Base-by-base conservation (phyloP, 2,888 invertebrate genomes). In the Euspilapteryx auroguttella region DNA sequence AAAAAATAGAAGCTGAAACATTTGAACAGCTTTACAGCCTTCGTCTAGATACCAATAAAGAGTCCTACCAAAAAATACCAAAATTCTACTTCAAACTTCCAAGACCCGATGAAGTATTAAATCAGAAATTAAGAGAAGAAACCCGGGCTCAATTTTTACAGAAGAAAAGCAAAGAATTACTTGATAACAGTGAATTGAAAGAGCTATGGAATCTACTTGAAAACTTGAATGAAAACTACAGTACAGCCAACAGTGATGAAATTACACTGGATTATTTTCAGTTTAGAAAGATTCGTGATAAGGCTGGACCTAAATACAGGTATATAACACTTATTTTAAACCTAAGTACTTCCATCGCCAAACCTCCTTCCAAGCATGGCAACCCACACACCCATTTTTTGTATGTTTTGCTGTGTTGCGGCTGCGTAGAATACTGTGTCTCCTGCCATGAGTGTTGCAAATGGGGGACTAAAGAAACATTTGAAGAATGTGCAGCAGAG, bases 111-210 rank as follows among this genome's bases (percentile, higher is more conserved):
- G 91, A 93, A 45, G 76, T 85, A 4, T 47, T 94, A 3, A 79
- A 87, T 2, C 86, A 89, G 47, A 91, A 92, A 57, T 59, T 94
- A 23, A 78, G 93, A 31, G 94, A 94, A 59, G 94, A 94, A 56
- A 89, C 94, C 0, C 79, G 94, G 45, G 90, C 93, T 2, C 81
- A 90, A 34, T 91, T 94, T 52, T 61, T 96, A 25, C 91, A 94
- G 59, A 83, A 89, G 50, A 83, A 88, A 47, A 92, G 90, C 34
- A 81, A 86, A 44, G 87, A 92, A 45, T 64, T 95, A 15, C 59
- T 96, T 13, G 90, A 93, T 55, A 92, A 91, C 51, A 86, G 87
- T 48, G 95, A 97, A 58, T 56, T 95, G 28, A 87, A 88, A 58
- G 83, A 86, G 23, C 62, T 96, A 1, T 95, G 94, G 92, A 81